Conservation (phyloP, 2,888 invertebrate genomes). For the Volucella inflata region DNA sequence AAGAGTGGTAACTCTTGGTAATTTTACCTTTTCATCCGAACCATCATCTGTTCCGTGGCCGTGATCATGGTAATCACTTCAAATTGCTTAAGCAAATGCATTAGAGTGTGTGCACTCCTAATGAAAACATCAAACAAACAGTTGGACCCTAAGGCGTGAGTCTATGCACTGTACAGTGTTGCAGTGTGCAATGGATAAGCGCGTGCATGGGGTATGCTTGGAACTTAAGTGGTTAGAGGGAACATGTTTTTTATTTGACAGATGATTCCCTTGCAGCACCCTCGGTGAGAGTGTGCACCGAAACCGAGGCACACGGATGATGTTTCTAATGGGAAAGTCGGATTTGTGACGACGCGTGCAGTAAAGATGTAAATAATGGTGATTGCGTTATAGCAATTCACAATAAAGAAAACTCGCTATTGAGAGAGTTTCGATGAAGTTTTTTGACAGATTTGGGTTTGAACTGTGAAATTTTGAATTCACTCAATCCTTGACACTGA, state of each 20-base stretch:
- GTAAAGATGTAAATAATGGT: conserved; percentile 27
- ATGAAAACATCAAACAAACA: conserved; percentile 68
- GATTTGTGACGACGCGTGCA: conserved; percentile 20
- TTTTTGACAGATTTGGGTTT: too few species aligned
- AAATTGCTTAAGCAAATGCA: conserved; percentile 67
- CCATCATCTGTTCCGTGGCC: conserved; percentile 1
- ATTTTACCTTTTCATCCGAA: neutral
- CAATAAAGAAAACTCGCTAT: too few species aligned
- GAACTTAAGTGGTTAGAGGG: conserved; percentile 58
- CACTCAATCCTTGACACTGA: too few species aligned
- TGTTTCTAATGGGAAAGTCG: conserved; percentile 29
- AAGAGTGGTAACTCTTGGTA: neutral
- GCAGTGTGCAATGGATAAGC: neutral
- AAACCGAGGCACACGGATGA: neutral
- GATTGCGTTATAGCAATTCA: conserved; percentile 22
- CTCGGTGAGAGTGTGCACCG: conserved; percentile 13
- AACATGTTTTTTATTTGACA: conserved; percentile 59
- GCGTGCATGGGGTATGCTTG: conserved; percentile 20
- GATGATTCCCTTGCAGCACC: conserved; percentile 22
- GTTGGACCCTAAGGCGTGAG: conserved; percentile 47
- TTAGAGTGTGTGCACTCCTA: conserved; percentile 58
- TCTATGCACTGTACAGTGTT: neutral
- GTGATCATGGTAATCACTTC: conserved; percentile 61
- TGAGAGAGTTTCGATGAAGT: too few species aligned
- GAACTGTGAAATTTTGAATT: too few species aligned